Evolutionary conservation across 1,140 invertebrate species (phyloP).

Genomic region (Octopus sinensis): DNA sequence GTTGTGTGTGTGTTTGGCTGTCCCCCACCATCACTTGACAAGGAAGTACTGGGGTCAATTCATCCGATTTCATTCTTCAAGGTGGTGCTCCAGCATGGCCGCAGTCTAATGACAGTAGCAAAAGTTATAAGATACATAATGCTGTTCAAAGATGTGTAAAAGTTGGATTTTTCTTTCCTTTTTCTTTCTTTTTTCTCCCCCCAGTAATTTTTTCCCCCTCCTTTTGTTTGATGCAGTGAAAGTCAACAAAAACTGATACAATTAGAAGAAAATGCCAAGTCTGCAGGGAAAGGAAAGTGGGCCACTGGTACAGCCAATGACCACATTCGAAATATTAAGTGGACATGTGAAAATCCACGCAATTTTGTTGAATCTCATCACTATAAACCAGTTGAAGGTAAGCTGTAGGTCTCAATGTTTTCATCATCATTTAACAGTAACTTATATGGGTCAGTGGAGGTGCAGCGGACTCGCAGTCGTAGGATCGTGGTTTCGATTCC

Average conservation of each 20-base stretch:
- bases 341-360: conserved; percentile 79
- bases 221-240: conserved; percentile 39
- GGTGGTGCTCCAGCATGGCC: too few species aligned
- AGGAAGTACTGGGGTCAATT: too few species aligned
- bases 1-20: too few species aligned
- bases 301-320: conserved; percentile 54
- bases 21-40: too few species aligned
- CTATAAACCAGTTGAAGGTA: conserved; percentile 71
- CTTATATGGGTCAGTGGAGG: background rate
- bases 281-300: conserved; percentile 84
- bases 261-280: conserved; percentile 86
- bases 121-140: too few species aligned
- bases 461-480: too few species aligned
- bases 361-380: conserved; percentile 77
- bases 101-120: too few species aligned
- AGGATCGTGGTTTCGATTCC: too few species aligned
- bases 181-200: background rate
- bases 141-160: too few species aligned
- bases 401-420: conserved; percentile 12
- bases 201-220: background rate
- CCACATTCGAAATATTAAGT: conserved; percentile 79
- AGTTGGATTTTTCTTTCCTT: too few species aligned
- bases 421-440: too few species aligned
- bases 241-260: conserved; percentile 68
- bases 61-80: too few species aligned